phyloP scores from a whole-genome alignment of 2,888 invertebrate species.

The Spodoptera exigua region DNA sequence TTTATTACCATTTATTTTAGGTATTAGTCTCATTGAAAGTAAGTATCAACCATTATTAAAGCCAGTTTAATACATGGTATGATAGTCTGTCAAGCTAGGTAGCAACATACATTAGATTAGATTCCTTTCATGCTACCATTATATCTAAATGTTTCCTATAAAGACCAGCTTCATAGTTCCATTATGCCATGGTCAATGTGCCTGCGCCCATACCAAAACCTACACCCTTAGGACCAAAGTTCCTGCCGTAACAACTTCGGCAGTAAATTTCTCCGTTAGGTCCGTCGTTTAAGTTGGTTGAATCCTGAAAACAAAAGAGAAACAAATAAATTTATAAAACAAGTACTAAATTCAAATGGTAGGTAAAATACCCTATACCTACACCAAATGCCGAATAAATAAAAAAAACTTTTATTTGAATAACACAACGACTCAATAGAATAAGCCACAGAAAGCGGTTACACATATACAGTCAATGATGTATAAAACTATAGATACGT shows the following conservation, averaged over 20 bases:
- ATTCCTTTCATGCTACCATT: slow-evolving; percentile 84
- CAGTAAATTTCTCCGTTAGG: slow-evolving; percentile 98
- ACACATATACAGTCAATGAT: no score
- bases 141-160: slow-evolving; percentile 74
- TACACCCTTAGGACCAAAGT: slow-evolving; percentile 96
- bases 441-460: no score
- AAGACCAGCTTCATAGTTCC: slow-evolving; percentile 84
- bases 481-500: no score
- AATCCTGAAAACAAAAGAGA: slow-evolving; percentile 90
- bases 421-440: no score
- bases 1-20: slow-evolving; percentile 68
- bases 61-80: slow-evolving; percentile 88
- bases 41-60: slow-evolving; percentile 87
- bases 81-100: slow-evolving; percentile 74
- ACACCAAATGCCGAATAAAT: no score
- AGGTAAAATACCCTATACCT: no score
- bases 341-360: background rate
- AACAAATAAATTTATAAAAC: background rate
- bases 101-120: slow-evolving; percentile 79
- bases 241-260: slow-evolving; percentile 95
- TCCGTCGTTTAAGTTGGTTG: slow-evolving; percentile 96
- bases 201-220: slow-evolving; percentile 98
- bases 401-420: no score
- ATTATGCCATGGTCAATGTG: slow-evolving; percentile 95
- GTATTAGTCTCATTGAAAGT: slow-evolving; percentile 81